Conservation (phyloP, 2,797 vertebrate species). For the Catostomus latipinnis region DNA sequence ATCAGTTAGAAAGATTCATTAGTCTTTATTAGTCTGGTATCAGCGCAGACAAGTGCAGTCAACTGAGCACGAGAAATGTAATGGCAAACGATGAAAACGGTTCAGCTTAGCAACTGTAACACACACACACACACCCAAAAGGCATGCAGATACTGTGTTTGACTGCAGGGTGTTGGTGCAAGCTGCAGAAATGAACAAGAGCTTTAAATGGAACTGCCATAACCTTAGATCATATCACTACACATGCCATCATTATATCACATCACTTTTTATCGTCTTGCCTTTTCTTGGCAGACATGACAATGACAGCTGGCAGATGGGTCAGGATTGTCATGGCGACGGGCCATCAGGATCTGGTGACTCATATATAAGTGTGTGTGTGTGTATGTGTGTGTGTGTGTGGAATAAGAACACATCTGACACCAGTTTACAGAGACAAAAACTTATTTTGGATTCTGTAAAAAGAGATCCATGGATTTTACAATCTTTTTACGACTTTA, state of each 20-base stretch:
- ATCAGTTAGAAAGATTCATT: slow-evolving; percentile 93
- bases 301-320: slow-evolving; percentile 45
- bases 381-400: neutral
- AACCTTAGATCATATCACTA: slow-evolving; percentile 41
- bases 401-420: neutral
- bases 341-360: slow-evolving; percentile 44
- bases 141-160: slow-evolving; percentile 5
- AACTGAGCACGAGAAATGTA: slow-evolving; percentile 73
- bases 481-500: neutral
- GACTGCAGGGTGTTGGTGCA: slow-evolving; percentile 19
- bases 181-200: slow-evolving; percentile 33
- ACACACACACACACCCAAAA: neutral
- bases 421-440: slow-evolving; percentile 8
- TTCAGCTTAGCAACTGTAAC: slow-evolving; percentile 24
- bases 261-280: slow-evolving; percentile 39
- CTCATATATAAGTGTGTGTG: slow-evolving; percentile 22
- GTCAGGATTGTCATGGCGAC: slow-evolving; percentile 51
- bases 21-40: slow-evolving; percentile 93
- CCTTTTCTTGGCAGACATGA: slow-evolving; percentile 44
- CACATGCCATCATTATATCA: slow-evolving; percentile 15
- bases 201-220: slow-evolving; percentile 52
- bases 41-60: slow-evolving; percentile 78
- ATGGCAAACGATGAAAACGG: slow-evolving; percentile 56
- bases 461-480: neutral
- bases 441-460: neutral